These are phyloP conservation scores for Camponotus vicinus DNA, from an alignment of 1,140 invertebrate species.

Conservation along the genomic window DNA sequence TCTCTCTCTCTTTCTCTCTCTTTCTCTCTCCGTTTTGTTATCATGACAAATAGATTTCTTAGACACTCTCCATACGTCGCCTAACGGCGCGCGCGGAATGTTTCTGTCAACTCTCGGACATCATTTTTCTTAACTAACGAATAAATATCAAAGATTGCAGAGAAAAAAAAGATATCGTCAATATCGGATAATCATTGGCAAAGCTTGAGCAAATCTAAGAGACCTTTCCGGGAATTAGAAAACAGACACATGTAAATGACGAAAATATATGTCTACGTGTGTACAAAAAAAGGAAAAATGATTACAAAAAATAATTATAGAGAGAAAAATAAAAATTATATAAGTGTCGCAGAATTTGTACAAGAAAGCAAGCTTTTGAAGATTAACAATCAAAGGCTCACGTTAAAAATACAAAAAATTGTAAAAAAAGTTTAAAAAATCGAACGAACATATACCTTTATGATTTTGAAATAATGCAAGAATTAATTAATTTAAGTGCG, in stretches of 20 bases:
- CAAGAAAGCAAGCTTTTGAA: not conserved
- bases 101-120: slow-evolving; percentile 56
- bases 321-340: not conserved
- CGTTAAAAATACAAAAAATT: not conserved
- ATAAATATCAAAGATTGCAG: not conserved
- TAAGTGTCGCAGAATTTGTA: not conserved
- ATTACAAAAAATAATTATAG: not conserved
- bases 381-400: not conserved
- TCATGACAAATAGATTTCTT: slow-evolving; percentile 70
- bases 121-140: slow-evolving; percentile 21
- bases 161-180: not conserved
- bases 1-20: not conserved
- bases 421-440: slow-evolving; percentile 2
- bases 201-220: not conserved
- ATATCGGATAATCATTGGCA: not conserved
- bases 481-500: slow-evolving; percentile 9
- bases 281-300: not conserved
- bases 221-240: not conserved
- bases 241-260: not conserved
- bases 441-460: not conserved
- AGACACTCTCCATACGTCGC: slow-evolving; percentile 38
- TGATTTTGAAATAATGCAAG: not conserved
- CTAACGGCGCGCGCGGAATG: slow-evolving; percentile 62
- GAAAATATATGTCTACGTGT: not conserved
- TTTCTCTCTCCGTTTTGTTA: slow-evolving; percentile 55